Percentiles rank a stretch among this genome's conserved stretches.
Conservation (phyloP, 2,113 vertebrate genomes). For the Montifringilla adamsi region DNA sequence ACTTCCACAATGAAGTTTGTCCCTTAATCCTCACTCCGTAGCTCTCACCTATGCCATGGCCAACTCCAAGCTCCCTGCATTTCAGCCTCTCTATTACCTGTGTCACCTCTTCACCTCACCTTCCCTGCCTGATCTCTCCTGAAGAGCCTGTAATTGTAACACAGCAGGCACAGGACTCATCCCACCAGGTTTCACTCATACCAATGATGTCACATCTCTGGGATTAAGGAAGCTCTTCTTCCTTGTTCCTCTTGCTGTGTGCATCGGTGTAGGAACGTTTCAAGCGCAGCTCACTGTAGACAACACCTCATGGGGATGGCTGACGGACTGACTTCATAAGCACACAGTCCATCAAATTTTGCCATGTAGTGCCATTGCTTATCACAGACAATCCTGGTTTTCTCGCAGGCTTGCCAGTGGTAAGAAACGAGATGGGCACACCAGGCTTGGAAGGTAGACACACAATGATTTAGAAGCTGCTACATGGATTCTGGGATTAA, state of each 20-base stretch:
- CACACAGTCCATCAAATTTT: neutral
- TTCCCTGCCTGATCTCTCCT: neutral
- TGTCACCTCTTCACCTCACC: neutral
- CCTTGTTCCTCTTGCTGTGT: neutral
- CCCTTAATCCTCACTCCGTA: neutral
- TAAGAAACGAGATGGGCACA: neutral
- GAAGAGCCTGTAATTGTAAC: neutral
- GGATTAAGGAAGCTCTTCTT: neutral
- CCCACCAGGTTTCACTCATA: neutral
- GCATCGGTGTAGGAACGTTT: neutral
- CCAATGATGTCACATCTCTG: neutral
- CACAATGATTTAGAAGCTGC: neutral
- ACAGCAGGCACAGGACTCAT: neutral
- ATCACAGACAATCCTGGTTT: neutral
- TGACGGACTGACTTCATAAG: neutral
- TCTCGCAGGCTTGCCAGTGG: neutral
- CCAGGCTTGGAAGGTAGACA: neutral
- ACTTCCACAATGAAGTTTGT: neutral
- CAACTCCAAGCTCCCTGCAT: neutral
- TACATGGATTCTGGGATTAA: neutral
- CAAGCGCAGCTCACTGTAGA: neutral
- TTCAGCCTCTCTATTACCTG: neutral
- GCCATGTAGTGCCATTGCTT: neutral
- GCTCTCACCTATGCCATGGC: neutral
- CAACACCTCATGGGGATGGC: accelerated